Percentiles rank a stretch among this genome's conserved stretches.
Evolutionary conservation across 2,888 invertebrate species (phyloP).

Genomic region (Octonoba sinensis): DNA sequence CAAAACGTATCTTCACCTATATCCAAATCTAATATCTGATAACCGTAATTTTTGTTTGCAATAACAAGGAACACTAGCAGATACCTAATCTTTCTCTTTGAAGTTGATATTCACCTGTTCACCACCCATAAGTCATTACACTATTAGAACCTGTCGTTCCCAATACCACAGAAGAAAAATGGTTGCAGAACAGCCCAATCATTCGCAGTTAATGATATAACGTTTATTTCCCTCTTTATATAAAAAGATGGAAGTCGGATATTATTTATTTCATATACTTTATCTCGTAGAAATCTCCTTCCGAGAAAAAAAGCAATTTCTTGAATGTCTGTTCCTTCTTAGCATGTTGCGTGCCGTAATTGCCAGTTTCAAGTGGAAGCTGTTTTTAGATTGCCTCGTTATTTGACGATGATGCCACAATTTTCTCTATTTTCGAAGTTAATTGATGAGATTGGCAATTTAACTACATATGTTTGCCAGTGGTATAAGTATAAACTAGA

Average conservation of each 20-base stretch:
- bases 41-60: too few relatives aligned
- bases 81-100: too few relatives aligned
- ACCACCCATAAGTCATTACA: background rate
- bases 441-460: too few relatives aligned
- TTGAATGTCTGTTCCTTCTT: background rate
- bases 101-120: too few relatives aligned
- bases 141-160: slow-evolving; percentile 4
- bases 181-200: background rate
- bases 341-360: background rate
- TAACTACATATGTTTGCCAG: too few relatives aligned
- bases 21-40: too few relatives aligned
- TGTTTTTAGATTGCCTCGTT: too few relatives aligned
- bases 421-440: too few relatives aligned
- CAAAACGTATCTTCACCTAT: too few relatives aligned
- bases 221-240: background rate
- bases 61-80: too few relatives aligned
- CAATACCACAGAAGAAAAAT: slow-evolving; percentile 5
- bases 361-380: background rate
- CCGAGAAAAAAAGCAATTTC: background rate
- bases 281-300: background rate
- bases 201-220: slow-evolving; percentile 5
- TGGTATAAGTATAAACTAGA: too few relatives aligned
- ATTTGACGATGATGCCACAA: too few relatives aligned
- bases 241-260: background rate
- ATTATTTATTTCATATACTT: background rate